A percentile compares a stretch with the other conserved stretches of the same genome.
These are phyloP conservation scores for Rugalucina vietnamica DNA, from an alignment of 2,888 invertebrate genomes.

Conservation along the genomic window DNA sequence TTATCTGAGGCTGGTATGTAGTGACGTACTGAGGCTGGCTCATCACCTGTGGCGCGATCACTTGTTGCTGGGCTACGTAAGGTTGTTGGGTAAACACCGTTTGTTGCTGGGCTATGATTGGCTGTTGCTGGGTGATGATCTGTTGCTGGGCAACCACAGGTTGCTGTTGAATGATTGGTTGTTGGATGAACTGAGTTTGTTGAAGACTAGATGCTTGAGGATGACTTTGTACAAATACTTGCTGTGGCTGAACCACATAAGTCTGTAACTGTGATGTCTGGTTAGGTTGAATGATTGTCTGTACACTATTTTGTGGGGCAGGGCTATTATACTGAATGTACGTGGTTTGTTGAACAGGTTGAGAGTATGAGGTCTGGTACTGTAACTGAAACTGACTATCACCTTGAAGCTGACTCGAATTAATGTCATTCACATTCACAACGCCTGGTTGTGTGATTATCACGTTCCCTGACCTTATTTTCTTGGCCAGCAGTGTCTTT, in stretches of 20 bases:
- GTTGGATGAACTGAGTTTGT: conserved; percentile 40
- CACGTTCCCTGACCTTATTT: conserved; percentile 84
- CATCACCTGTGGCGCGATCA: conserved; percentile 35
- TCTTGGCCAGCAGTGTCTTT: conserved; percentile 96
- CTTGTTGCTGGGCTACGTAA: conserved; percentile 39
- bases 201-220: conserved; percentile 48
- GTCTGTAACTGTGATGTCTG: conserved; percentile 56
- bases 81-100: conserved; percentile 44
- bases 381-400: conserved; percentile 54
- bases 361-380: conserved; percentile 51
- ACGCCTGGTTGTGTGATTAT: conserved; percentile 58
- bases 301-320: conserved; percentile 36
- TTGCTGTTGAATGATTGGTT: conserved; percentile 49
- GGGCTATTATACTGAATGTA: conserved; percentile 57
- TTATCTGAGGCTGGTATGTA: conserved; percentile 38
- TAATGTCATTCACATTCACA: conserved; percentile 42
- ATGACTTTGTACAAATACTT: conserved; percentile 49
- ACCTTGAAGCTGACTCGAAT: conserved; percentile 29
- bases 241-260: conserved; percentile 53
- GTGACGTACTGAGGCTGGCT: conserved; percentile 40
- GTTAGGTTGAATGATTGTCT: conserved; percentile 44
- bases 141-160: conserved; percentile 42
- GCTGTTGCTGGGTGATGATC: conserved; percentile 51
- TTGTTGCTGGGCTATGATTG: conserved; percentile 44
- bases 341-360: conserved; percentile 51